Evolutionary conservation across 2,797 vertebrate genomes (phyloP).

Genomic region (Hyperoplus immaculatus): DNA sequence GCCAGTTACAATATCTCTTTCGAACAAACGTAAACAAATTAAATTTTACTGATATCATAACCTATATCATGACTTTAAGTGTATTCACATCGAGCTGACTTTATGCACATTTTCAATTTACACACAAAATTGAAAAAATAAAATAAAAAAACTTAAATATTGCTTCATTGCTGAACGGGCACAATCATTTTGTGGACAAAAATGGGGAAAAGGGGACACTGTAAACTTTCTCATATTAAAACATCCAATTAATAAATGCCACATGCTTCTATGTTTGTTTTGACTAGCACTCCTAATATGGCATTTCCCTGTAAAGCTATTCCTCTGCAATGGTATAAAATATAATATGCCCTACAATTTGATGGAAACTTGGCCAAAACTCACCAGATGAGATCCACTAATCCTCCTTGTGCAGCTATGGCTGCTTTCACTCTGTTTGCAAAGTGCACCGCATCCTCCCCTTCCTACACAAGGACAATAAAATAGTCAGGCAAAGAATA

Average conservation of each 20-base stretch:
- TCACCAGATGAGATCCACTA: slow-evolving; percentile 94
- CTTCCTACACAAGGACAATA: slow-evolving; percentile 76
- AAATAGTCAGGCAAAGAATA: background rate
- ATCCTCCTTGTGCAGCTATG: slow-evolving; percentile 91
- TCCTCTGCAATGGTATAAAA: background rate
- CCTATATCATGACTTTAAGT: background rate
- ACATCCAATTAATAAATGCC: background rate
- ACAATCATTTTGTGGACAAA: too few relatives aligned
- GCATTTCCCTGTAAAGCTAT: background rate
- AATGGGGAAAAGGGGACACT: background rate
- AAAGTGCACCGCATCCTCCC: slow-evolving; percentile 93
- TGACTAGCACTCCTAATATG: background rate
- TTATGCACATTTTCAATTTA: too few relatives aligned
- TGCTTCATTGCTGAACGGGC: too few relatives aligned
- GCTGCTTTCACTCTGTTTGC: slow-evolving; percentile 93
- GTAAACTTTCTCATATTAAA: background rate
- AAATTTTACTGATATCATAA: too few relatives aligned
- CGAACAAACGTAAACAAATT: too few relatives aligned
- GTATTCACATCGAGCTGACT: too few relatives aligned
- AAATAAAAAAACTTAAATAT: too few relatives aligned
- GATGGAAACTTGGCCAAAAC: slow-evolving; percentile 32
- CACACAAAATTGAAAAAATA: too few relatives aligned
- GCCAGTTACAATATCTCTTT: too few relatives aligned
- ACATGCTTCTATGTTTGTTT: background rate
- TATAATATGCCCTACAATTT: background rate